Base-by-base conservation (phyloP, 2,797 vertebrate species). In the Danionella dracula region DNA sequence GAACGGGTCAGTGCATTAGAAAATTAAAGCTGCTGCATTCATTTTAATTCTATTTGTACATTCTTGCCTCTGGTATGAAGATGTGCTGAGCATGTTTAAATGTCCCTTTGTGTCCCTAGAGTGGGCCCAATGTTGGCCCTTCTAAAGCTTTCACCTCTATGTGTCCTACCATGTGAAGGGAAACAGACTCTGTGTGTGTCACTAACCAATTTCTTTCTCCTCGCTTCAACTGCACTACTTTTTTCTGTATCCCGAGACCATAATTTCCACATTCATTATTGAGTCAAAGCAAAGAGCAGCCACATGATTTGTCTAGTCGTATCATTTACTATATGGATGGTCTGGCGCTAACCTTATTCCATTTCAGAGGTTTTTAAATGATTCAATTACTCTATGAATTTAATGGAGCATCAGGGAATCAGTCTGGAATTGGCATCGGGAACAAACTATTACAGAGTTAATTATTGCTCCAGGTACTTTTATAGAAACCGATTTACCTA, bases 1-100 rank as follows among this genome's bases (percentile, higher is more conserved):
- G 84, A 87, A 93, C 78, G 92, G 94, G 93, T 95, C 93, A 95
- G 84, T 89, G 90, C 85, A 1, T 91, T 89, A 83, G 89, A 92
- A 93, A 92, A 94, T 93, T 89, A 91, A 92, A 90, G 85, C 84
- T 84, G 85, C 86, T 81, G 27, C 85, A 86, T 87, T 90, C 72
- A 78, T 90, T 93, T 91, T 83, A 87, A 87, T 87, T 87, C 85
- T 91, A 88, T 93, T 93, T 92, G 86, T 92, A 90, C 88, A 90
- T 91, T 88, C 85, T 84, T 70, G 81, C 82, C 84, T 86, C 84
- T 82, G 81, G 83, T 81, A 83, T 84, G 76, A 85, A 87, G 88
- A 87, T 84, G 82, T 79, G 83, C 84, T 84, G 79, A 82, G 69
- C 72, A 61, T 66, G 79, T 82, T 80, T 79, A 81, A 79, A 83